A percentile compares a stretch with the other conserved stretches of the same genome.
Evolutionary conservation across 2,797 vertebrate species (phyloP).

Genomic region (Falco concolor): DNA sequence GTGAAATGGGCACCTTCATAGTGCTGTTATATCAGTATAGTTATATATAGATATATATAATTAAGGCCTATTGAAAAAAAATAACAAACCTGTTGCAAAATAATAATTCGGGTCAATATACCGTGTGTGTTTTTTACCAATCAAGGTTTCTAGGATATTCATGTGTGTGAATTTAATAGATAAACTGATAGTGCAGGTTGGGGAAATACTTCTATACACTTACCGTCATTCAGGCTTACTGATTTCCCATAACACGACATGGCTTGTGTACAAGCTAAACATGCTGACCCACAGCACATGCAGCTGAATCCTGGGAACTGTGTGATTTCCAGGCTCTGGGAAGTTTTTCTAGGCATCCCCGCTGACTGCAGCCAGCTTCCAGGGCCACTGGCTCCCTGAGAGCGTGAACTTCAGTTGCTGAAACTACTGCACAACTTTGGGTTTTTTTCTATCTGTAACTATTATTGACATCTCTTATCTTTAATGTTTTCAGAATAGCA

Average conservation of each 20-base stretch:
- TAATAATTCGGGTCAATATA: background rate
- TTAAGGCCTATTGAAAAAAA: background rate
- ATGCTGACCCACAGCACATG: background rate
- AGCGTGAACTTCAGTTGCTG: background rate
- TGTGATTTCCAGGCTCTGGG: background rate
- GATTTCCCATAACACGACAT: rapidly evolving
- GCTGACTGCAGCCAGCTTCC: background rate
- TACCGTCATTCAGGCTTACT: background rate
- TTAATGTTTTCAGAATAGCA: background rate
- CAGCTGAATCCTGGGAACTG: background rate
- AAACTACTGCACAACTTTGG: background rate
- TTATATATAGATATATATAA: too few relatives aligned
- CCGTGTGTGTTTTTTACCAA: background rate
- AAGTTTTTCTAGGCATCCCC: background rate
- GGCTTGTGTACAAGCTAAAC: background rate
- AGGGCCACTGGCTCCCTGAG: background rate
- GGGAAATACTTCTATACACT: background rate
- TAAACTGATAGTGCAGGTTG: background rate
- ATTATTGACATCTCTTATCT: background rate
- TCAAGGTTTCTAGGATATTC: background rate
- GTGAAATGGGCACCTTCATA: background rate
- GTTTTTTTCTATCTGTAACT: background rate
- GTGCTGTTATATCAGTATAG: background rate
- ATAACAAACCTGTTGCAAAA: background rate
- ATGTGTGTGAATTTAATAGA: background rate